Conservation (phyloP, 92 coral and sea anemone genomes). For the Palythoa caribaeorum region DNA sequence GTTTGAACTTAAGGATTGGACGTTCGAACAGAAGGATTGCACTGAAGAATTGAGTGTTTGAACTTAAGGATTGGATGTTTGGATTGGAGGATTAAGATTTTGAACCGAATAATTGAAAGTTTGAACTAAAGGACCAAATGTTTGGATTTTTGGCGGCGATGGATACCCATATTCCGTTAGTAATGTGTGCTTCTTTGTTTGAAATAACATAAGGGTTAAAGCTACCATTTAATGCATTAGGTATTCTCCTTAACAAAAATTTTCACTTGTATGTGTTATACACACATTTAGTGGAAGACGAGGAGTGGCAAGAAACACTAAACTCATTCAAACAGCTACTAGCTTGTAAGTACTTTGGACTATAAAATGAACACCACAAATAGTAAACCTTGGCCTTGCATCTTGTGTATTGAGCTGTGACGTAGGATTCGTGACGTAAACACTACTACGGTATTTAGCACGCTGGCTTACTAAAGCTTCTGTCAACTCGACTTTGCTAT, state of each 20-base stretch:
- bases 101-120: no score
- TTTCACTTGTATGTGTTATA: not conserved
- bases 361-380: conserved; percentile 13
- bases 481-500: conserved; percentile 10
- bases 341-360: conserved; percentile 12
- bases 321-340: not conserved
- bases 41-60: no score
- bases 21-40: no score
- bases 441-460: conserved; percentile 9
- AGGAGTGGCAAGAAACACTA: conserved; percentile 9
- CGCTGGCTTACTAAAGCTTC: conserved; percentile 8
- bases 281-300: conserved; percentile 10
- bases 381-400: conserved; percentile 14
- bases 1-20: no score
- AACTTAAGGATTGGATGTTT: no score
- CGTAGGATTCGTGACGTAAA: not conserved
- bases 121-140: no score
- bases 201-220: not conserved
- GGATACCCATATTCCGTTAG: not conserved
- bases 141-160: no score
- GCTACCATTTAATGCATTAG: conserved; percentile 1
- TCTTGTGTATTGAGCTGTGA: conserved; percentile 8
- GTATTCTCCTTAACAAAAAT: conserved; percentile 6
- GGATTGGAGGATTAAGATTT: no score
- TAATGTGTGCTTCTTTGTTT: conserved; percentile 3